Conservation (phyloP, 2,113 vertebrate genomes). For the Ptyas mucosa region DNA sequence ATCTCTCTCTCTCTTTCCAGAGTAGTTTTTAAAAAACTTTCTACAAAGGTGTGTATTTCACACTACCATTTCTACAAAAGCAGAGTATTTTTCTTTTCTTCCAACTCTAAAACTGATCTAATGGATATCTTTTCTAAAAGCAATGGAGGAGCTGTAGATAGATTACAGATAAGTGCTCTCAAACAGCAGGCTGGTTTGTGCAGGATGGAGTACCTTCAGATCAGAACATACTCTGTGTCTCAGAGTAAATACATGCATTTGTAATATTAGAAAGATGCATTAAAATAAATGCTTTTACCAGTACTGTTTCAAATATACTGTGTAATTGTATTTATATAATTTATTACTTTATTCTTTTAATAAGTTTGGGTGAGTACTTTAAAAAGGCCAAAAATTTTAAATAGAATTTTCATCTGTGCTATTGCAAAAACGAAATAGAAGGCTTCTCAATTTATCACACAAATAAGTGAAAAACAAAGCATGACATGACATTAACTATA, state of each 20-base stretch:
- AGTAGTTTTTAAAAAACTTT: background rate
- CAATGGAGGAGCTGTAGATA: background rate
- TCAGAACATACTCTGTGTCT: background rate
- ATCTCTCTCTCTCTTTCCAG: too few species aligned
- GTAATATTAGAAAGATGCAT: background rate
- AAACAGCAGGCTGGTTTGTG: background rate
- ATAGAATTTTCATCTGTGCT: background rate
- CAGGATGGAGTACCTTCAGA: background rate
- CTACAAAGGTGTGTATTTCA: background rate
- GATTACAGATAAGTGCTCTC: background rate
- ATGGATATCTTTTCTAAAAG: background rate
- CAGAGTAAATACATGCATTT: background rate
- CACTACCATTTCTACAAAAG: background rate
- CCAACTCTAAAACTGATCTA: background rate
- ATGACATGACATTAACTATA: background rate
- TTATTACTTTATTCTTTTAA: background rate
- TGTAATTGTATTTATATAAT: background rate
- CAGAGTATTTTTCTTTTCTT: background rate
- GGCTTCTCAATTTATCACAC: background rate
- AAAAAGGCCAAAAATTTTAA: background rate
- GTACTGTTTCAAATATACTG: background rate
- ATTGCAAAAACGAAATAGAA: background rate
- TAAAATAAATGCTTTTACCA: background rate
- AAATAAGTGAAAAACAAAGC: background rate
- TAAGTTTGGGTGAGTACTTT: background rate